Evolutionary conservation across 2,797 vertebrate genomes (phyloP).

Genomic region (Darevskia mixta): DNA sequence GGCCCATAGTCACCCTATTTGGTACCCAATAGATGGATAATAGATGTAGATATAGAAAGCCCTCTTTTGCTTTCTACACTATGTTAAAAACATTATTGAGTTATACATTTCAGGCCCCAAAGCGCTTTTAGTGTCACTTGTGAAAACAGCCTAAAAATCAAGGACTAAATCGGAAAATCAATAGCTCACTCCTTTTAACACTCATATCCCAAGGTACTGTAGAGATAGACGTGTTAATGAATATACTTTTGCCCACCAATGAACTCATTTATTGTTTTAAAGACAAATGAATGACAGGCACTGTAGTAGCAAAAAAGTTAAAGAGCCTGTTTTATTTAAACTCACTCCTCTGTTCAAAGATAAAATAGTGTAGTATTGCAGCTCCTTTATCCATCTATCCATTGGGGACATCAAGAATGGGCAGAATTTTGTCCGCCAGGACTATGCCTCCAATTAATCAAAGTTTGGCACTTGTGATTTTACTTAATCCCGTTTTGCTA

Average conservation of each 20-base stretch:
- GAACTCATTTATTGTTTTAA: conserved; percentile 23
- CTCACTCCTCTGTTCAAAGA: conserved; percentile 17
- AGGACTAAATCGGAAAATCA: conserved; percentile 17
- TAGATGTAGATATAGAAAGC: neutral
- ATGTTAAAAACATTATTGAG: neutral
- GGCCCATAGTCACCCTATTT: too few species aligned
- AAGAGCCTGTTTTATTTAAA: conserved; percentile 28
- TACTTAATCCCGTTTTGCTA: conserved; percentile 26
- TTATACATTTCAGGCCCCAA: neutral
- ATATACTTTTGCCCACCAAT: conserved; percentile 16
- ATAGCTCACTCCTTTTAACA: conserved; percentile 1
- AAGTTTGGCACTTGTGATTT: conserved; percentile 32
- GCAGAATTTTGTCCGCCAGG: conserved; percentile 15
- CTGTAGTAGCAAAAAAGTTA: conserved; percentile 5
- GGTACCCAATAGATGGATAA: neutral
- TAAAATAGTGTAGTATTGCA: neutral
- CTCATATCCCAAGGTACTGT: conserved; percentile 11
- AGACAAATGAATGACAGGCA: conserved; percentile 26
- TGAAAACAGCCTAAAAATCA: conserved; percentile 25
- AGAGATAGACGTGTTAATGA: conserved; percentile 28
- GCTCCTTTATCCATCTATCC: conserved; percentile 6
- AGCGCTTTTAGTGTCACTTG: neutral
- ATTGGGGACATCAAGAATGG: neutral
- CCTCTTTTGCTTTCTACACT: neutral
- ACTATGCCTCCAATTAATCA: conserved; percentile 38